Evolutionary conservation across 2,797 vertebrate species (phyloP).

Genomic region (Helicolenus hilgendorfi): DNA sequence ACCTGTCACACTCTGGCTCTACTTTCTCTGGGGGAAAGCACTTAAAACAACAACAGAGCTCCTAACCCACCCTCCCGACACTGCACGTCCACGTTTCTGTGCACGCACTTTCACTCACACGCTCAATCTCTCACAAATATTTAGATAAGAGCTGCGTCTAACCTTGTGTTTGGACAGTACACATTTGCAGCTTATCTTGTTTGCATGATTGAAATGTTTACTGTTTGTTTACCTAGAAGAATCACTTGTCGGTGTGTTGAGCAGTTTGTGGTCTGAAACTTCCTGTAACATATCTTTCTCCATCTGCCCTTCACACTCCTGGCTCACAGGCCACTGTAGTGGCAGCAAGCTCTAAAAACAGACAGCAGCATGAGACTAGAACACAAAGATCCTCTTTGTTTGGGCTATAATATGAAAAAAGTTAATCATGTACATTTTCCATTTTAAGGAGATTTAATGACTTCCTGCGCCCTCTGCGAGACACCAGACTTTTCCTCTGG

Average conservation of each 20-base stretch:
- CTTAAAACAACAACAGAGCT: slow-evolving; percentile 1
- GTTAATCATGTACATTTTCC: slow-evolving; percentile 21
- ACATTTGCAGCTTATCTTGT: slow-evolving; percentile 25
- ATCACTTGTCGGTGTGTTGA: neutral
- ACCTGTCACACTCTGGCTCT: slow-evolving; percentile 47
- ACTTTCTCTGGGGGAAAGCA: slow-evolving; percentile 51
- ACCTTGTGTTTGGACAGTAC: slow-evolving; percentile 5
- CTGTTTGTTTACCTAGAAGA: slow-evolving; percentile 1
- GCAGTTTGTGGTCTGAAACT: slow-evolving; percentile 48
- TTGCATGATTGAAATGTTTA: slow-evolving; percentile 16
- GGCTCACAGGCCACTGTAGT: neutral
- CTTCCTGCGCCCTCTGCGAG: slow-evolving; percentile 1
- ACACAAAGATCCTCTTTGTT: slow-evolving; percentile 25
- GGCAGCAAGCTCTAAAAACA: slow-evolving; percentile 10
- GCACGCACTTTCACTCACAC: neutral
- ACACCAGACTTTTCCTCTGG: slow-evolving; percentile 9
- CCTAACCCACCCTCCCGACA: neutral
- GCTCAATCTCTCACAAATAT: slow-evolving; percentile 5
- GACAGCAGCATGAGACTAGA: neutral
- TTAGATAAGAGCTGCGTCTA: slow-evolving; percentile 13
- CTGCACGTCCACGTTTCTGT: neutral
- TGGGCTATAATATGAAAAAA: neutral
- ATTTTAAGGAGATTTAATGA: slow-evolving; percentile 35
- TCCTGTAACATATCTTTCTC: slow-evolving; percentile 46
- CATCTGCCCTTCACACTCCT: slow-evolving; percentile 34